These are phyloP conservation scores for Aleadryas rufinucha DNA, from an alignment of 2,113 vertebrate species.

Conservation along the genomic window DNA sequence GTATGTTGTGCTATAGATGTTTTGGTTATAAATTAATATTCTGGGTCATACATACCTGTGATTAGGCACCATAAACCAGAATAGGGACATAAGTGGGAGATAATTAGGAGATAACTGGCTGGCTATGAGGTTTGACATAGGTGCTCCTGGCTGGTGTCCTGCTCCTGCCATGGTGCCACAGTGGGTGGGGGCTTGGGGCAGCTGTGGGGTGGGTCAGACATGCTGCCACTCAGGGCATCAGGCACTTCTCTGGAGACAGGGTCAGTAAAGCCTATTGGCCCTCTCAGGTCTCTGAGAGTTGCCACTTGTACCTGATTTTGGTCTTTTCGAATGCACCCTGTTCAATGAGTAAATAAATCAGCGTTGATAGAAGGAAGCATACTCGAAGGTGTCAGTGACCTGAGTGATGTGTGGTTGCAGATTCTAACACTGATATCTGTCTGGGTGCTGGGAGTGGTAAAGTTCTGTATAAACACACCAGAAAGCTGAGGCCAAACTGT, in stretches of 20 bases:
- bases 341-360: neutral
- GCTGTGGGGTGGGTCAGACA: no score
- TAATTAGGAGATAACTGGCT: neutral
- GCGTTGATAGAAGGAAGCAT: neutral
- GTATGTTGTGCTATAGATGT: neutral
- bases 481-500: neutral
- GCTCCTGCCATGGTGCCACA: neutral
- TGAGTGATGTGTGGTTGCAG: neutral
- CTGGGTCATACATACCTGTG: neutral
- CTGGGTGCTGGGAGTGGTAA: neutral
- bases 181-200: fast-evolving
- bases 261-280: neutral
- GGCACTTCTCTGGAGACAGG: fast-evolving
- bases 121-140: neutral
- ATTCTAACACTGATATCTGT: neutral
- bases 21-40: neutral
- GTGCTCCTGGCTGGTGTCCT: neutral
- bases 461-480: neutral
- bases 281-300: neutral
- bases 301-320: neutral
- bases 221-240: neutral
- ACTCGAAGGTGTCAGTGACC: neutral
- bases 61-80: neutral
- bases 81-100: neutral
- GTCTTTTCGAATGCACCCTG: neutral